Evolutionary conservation across 2,888 invertebrate species (phyloP).

Genomic region (Blomia tropicalis): DNA sequence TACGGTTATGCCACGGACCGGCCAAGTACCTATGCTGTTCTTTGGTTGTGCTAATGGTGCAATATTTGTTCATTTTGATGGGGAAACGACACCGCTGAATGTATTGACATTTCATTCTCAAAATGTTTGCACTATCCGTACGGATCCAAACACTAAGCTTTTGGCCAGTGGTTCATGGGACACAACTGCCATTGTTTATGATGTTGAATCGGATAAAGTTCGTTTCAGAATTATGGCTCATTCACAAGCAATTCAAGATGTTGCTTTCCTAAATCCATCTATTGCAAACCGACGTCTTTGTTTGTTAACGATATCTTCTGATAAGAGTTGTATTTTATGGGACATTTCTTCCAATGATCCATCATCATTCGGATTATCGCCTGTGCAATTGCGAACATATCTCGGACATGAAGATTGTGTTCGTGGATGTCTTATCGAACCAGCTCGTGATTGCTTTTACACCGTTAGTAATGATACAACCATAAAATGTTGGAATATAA

Average conservation of each 20-base stretch:
- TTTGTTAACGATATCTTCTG: neutral
- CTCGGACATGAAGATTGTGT: conserved; percentile 13
- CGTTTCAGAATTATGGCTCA: neutral
- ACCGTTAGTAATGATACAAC: conserved; percentile 10
- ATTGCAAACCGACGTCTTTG: neutral
- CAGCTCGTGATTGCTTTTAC: neutral
- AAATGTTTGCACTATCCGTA: neutral
- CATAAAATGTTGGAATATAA: conserved; percentile 5
- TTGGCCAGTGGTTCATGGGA: conserved; percentile 8
- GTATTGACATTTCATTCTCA: neutral
- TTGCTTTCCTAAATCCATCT: neutral
- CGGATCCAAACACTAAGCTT: neutral
- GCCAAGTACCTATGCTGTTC: neutral
- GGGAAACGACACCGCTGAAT: neutral
- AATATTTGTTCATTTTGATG: neutral
- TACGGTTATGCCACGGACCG: neutral
- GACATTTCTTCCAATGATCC: neutral
- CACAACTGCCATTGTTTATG: neutral
- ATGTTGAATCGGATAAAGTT: neutral
- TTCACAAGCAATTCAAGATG: neutral
- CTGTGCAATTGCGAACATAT: neutral
- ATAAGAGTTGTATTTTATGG: neutral
- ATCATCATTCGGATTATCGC: neutral
- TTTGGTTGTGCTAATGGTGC: neutral
- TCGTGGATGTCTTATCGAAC: neutral